Evolutionary conservation across 1,140 invertebrate genomes (phyloP).

Genomic region (Sitobion miscanthi): DNA sequence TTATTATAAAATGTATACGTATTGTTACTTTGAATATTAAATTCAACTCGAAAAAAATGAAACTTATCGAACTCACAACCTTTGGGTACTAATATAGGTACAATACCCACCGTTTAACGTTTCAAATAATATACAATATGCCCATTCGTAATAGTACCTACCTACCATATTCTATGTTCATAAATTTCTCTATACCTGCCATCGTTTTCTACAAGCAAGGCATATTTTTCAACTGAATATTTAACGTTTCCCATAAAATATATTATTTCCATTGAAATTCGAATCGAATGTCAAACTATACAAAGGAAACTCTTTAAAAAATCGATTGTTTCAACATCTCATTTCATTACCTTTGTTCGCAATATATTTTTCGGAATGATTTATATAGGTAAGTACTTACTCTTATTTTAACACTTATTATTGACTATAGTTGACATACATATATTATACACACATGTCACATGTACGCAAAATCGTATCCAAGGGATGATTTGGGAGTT

Average conservation of each 20-base stretch:
- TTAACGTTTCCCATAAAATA: neutral
- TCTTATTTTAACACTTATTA: neutral
- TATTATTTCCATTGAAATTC: slow-evolving; percentile 2
- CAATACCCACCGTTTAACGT: neutral
- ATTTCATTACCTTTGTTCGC: neutral
- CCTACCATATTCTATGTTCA: too few relatives aligned
- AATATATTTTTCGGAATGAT: neutral
- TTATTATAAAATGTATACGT: too few relatives aligned
- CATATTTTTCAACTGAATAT: neutral
- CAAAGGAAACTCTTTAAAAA: neutral
- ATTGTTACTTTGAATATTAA: neutral
- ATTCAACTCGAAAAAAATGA: neutral
- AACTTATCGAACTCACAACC: neutral
- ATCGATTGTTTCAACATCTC: neutral
- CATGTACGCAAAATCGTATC: too few relatives aligned
- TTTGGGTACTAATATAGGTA: neutral
- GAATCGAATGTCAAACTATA: neutral
- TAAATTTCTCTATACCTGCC: neutral
- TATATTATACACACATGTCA: neutral
- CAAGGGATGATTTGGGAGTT: neutral
- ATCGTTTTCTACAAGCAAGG: neutral
- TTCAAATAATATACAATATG: neutral
- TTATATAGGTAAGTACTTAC: neutral
- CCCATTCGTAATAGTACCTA: neutral
- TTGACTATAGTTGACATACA: neutral